Base-by-base conservation (phyloP, 2,797 vertebrate genomes). In the Oophaga sylvatica region DNA sequence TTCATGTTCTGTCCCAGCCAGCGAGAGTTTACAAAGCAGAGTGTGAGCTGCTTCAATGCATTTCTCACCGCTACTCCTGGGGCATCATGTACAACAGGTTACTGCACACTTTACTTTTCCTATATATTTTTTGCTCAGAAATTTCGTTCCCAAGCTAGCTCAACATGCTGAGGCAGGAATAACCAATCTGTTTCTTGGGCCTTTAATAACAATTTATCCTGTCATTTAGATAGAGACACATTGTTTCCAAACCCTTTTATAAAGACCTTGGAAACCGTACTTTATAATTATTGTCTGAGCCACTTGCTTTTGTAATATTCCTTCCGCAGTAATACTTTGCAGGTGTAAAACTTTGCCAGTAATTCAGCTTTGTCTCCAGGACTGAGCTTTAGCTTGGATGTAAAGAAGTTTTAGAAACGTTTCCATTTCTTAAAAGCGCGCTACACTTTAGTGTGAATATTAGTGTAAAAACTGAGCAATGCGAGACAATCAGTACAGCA, bases 201-300 rank as follows among this genome's bases (percentile, higher is more conserved):
- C 56, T 65, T 80, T 80, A 65, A 80, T 56, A 73, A 60, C 20
- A 15, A 57, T 83, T 60, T 26, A 71, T 35, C 67, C 56, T 71
- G 19, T 60, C 70, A 15, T 22, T 20, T 73, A n/a, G 53, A 73
- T 59, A 71, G 65, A 22, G 68, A 59, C 20, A 59, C 45, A 31
- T 83, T 80, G 31, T 80, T 80, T 80, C 79, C 79, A 80, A 79
- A 31, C 57, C 53, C 53, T 59, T 79, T 59, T 79, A 45, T 31
- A 79, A 80, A 80, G 78, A 80, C 31, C 29, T 80, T 80, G 56
- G 57, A 63, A 80, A 80, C 26, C 17, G 20, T 62, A 20, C 57
- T 80, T 79, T 80, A 80, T 80, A 80, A 62, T 62, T 62, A 63
- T 62, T 45, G 31, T 35, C 57, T 80, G 60, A 80, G 59, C 35